Conservation (phyloP, 2,113 vertebrate genomes). For the Agelaius phoeniceus region DNA sequence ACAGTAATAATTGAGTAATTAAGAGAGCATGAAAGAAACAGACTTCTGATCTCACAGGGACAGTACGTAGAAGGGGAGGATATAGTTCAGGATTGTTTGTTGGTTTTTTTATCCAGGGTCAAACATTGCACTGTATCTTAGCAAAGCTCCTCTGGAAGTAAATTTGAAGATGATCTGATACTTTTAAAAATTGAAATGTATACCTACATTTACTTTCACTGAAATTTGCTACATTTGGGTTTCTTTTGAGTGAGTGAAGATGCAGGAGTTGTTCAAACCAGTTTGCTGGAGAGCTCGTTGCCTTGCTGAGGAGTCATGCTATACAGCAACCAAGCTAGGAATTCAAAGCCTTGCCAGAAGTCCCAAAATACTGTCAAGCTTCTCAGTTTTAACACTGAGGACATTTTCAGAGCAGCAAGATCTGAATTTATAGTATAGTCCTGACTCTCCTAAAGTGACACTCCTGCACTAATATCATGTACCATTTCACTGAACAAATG, state of each 20-base stretch:
- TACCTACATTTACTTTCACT: neutral
- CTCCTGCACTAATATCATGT: neutral
- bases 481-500: neutral
- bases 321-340: neutral
- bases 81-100: neutral
- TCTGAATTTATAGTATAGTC: neutral
- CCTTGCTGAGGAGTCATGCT: neutral
- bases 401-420: neutral
- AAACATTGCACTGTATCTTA: neutral
- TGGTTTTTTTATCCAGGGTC: neutral
- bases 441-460: neutral
- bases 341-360: neutral
- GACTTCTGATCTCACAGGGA: neutral
- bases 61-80: neutral
- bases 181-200: neutral
- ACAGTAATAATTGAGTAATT: neutral
- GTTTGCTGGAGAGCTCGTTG: neutral
- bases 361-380: neutral
- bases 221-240: neutral
- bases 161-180: neutral
- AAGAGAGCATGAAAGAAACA: neutral
- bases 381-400: neutral
- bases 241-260: neutral
- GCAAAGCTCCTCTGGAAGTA: neutral
- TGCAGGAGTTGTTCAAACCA: neutral